Conservation (phyloP, 2,113 vertebrate genomes). For the Azemiops feae region DNA sequence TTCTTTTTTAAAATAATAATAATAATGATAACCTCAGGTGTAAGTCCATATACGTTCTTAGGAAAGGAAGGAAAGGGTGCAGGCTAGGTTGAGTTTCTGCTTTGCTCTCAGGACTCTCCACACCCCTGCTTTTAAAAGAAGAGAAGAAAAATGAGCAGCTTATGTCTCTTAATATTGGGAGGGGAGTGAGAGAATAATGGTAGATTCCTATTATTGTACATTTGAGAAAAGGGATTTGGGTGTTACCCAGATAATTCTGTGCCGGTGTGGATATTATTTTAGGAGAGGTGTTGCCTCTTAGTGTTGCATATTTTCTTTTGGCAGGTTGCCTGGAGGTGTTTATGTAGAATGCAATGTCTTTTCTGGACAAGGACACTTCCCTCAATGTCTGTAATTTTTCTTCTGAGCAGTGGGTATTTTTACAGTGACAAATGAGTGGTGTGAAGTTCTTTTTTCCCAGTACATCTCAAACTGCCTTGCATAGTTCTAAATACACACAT, state of each 20-base stretch:
- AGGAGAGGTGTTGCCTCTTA: neutral
- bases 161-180: neutral
- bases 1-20: neutral
- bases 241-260: neutral
- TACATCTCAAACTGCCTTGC: neutral
- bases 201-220: neutral
- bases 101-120: neutral
- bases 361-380: neutral
- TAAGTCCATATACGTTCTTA: neutral
- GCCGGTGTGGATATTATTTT: neutral
- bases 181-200: neutral
- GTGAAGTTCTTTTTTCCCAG: neutral
- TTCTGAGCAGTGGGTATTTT: neutral
- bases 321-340: neutral
- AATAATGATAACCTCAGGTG: neutral
- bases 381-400: neutral
- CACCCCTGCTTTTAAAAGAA: neutral
- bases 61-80: neutral
- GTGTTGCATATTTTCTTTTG: neutral
- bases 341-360: neutral
- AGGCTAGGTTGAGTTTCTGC: neutral
- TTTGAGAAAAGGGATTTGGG: neutral
- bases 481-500: neutral
- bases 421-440: neutral
- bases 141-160: neutral